Base-by-base conservation (phyloP, 2,888 invertebrate genomes). In the Fragum whitleyi region DNA sequence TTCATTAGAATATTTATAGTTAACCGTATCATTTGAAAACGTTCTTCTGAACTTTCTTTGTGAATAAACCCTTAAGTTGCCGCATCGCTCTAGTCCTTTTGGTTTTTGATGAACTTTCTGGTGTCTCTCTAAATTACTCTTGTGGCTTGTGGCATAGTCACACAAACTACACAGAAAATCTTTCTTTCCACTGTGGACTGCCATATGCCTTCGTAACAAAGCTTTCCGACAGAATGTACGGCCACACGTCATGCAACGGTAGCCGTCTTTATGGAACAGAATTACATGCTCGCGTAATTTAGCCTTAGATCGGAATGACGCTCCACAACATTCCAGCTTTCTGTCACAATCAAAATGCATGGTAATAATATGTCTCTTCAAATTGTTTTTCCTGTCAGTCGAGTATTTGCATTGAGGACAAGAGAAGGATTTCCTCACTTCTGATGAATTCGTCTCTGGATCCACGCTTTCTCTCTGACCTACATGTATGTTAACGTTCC, bases 131-230 rank as follows among this genome's bases (percentile, higher is more conserved):
- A 94, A 87, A 85, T 94, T 94, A 78, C 94, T 94, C 83, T 94
- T 94, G 86, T 94, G 94, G 74, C 94, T 94, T 6, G 94, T 94
- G 47, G 94, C 93, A 83, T 94, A 94, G 21, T 90, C 90, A 84
- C 94, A 94, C 5, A 90, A 74, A n/a, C 86, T 74, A 82, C 94
- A 94, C 11, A 89, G 87, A 89, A 92, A 94, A 67, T 94, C 94
- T 82, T 94, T 94, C 80, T 91, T 90, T 0, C 94, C 94, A 69
- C 94, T 94, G 88, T 94, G 94, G 14, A 94, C 94, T 1, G 93
- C 91, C 74, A 93, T 87, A 85, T 94, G 94, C 26, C 94, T 90
- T 55, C 93, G 90, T 23, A 94, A 91, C 39, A 94, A 90, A 0
- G 94, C 94, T 83, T 94, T 94, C 11, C 94, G 90, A 78, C 93